phyloP scores from a whole-genome alignment of 2,888 invertebrate genomes.

The Amblyjoppa fuscipennis region DNA sequence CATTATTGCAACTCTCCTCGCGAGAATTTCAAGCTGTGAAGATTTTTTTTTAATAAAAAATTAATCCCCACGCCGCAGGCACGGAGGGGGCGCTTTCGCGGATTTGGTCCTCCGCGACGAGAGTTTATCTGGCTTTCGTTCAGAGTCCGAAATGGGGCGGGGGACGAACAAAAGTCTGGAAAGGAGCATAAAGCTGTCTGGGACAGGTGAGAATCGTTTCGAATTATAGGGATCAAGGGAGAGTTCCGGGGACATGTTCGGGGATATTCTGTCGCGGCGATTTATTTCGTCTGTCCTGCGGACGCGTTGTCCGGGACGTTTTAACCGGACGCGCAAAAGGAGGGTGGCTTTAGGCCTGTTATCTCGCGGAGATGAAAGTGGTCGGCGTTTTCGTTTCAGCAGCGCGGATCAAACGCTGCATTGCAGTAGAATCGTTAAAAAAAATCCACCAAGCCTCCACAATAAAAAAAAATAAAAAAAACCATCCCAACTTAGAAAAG shows the following conservation, averaged over 20 bases:
- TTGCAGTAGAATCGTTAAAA: slow-evolving; percentile 72
- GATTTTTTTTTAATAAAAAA: neutral
- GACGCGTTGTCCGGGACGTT: slow-evolving; percentile 44
- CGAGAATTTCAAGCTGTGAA: too few species aligned
- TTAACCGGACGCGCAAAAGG: slow-evolving; percentile 29
- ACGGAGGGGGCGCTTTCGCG: neutral
- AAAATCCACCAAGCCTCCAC: neutral
- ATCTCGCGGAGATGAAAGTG: slow-evolving; percentile 63
- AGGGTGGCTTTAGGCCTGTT: slow-evolving; percentile 50
- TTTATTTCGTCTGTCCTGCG: slow-evolving; percentile 58
- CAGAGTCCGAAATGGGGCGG: neutral
- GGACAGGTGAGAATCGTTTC: slow-evolving; percentile 63
- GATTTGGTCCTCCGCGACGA: neutral
- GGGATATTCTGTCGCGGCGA: slow-evolving; percentile 38
- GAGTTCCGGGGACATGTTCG: slow-evolving; percentile 46
- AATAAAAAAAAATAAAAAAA: neutral
- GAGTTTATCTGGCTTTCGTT: neutral
- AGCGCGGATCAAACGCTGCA: neutral
- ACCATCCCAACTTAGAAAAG: neutral
- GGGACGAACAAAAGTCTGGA: neutral
- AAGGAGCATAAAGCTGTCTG: slow-evolving; percentile 57
- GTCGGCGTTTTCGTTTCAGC: slow-evolving; percentile 17
- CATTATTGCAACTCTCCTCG: slow-evolving; percentile 15
- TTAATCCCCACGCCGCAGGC: neutral
- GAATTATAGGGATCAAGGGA: slow-evolving; percentile 59